Evolutionary conservation across 1,140 invertebrate species (phyloP).

Genomic region (Propsilocerus akamusi): DNA sequence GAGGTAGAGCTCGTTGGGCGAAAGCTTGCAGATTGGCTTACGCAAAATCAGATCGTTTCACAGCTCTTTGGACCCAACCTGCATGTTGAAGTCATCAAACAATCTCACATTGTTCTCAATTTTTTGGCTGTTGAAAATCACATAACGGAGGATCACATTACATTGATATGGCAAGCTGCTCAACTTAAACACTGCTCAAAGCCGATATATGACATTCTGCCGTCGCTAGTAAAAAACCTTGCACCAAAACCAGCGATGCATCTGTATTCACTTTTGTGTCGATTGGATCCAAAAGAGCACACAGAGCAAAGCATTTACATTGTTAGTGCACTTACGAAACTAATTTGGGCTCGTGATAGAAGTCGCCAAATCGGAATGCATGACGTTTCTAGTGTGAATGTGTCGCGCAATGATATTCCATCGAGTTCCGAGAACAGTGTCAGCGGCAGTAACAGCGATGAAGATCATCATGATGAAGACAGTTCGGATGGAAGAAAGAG

Average conservation of each 20-base stretch:
- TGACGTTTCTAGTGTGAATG: constrained; percentile 28
- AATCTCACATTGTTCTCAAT: constrained; percentile 81
- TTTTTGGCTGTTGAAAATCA: constrained; percentile 81
- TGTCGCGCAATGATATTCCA: constrained; percentile 20
- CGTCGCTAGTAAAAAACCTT: constrained; percentile 75
- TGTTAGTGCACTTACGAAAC: constrained; percentile 72
- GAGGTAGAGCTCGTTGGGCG: constrained; percentile 71
- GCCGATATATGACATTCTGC: constrained; percentile 78
- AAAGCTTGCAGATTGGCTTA: constrained; percentile 70
- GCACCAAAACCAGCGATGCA: constrained; percentile 73
- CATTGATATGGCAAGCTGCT: constrained; percentile 83
- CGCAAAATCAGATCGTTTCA: constrained; percentile 79
- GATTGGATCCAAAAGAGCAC: constrained; percentile 73
- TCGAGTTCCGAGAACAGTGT: constrained; percentile 49
- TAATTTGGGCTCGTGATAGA: constrained; percentile 66
- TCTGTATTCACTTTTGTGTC: constrained; percentile 65
- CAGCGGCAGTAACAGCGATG: constrained; percentile 57
- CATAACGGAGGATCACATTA: constrained; percentile 78
- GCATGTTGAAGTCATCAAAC: constrained; percentile 86
- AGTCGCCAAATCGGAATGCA: constrained; percentile 26
- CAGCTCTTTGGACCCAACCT: constrained; percentile 92
- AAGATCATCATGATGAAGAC: constrained; percentile 34
- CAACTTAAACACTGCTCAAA: constrained; percentile 87
- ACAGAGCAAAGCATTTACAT: constrained; percentile 84
- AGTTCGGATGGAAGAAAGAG: constrained; percentile 22